Base-by-base conservation (phyloP, 2,797 vertebrate genomes). In the Erethizon dorsatum region DNA sequence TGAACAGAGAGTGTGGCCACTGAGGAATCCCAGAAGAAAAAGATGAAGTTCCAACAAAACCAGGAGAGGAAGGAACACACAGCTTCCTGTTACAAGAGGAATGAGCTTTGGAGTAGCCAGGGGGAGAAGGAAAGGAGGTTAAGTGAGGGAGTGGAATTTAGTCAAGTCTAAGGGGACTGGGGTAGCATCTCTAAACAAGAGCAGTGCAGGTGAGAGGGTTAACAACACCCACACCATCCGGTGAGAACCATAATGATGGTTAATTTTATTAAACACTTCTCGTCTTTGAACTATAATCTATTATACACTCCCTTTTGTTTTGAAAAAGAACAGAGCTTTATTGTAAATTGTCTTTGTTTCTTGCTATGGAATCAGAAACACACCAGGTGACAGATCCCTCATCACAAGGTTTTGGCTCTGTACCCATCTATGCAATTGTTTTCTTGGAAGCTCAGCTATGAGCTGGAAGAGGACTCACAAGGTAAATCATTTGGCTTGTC, bases 341-440 rank as follows among this genome's bases (percentile, higher is more conserved):
- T 69, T 61, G 41, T 96, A 86, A 50, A 22, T 20, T 26, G 17
- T 61, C 92, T 96, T 93, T 31, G n/a, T 96, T 92, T 85, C 45
- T 50, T 97, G 94, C 94, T 94, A 78, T n/a, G 71, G 50, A 90
- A 69, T 71, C 83, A 96, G 24, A 1, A 96, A 45, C 61, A 71
- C 96, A 56, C 95, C 90, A 65, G 69, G 90, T 91, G 94, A 69
- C 17, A 78, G 83, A 79, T n/a, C 4, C 56, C 83, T 20, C 20
- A 24, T 12, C 2, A 9, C 15, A 45, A 77, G 63, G 78, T 59
- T 93, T 96, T 91, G 73, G 20, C 75, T 54, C 1, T 7, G 15
- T 20, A 79, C 13, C 47, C 31, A 3, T 20, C 33, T 3, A 59
- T 5, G 11, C 57, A 33, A 18, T 77, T 86, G 11, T 47, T 84